These are phyloP conservation scores for Steinernema feltiae DNA, from an alignment of 1,140 invertebrate genomes.

Conservation along the genomic window DNA sequence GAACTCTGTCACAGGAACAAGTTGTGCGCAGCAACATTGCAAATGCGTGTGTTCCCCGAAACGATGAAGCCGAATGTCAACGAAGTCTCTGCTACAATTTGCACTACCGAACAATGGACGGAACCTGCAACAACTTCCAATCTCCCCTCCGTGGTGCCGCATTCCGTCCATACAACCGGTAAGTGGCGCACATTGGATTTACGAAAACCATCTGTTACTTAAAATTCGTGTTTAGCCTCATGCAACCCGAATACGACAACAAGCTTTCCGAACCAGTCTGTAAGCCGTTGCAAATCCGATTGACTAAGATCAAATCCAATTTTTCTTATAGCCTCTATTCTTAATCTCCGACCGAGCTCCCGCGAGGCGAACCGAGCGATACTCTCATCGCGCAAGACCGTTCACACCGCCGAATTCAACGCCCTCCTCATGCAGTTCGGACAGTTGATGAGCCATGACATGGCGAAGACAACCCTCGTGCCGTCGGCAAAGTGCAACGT, in stretches of 20 bases:
- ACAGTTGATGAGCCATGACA: slow-evolving; percentile 57
- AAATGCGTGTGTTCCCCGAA: slow-evolving; percentile 54
- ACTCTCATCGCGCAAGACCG: slow-evolving; percentile 49
- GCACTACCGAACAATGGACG: slow-evolving; percentile 51
- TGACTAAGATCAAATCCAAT: slow-evolving; percentile 18
- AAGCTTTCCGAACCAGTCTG: slow-evolving; percentile 55
- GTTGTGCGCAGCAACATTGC: slow-evolving; percentile 55
- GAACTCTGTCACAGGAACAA: slow-evolving; percentile 40
- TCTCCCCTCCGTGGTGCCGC: slow-evolving; percentile 51
- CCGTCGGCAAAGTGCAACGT: slow-evolving; percentile 57
- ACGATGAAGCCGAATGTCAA: slow-evolving; percentile 56
- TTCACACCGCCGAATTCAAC: slow-evolving; percentile 47
- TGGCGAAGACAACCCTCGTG: slow-evolving; percentile 54
- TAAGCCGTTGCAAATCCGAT: slow-evolving; percentile 33
- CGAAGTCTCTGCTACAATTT: slow-evolving; percentile 51
- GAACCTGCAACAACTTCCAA: slow-evolving; percentile 56
- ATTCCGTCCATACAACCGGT: slow-evolving; percentile 51
- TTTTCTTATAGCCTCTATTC: slow-evolving; percentile 37
- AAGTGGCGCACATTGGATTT: background rate
- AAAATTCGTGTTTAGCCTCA: slow-evolving; percentile 34
- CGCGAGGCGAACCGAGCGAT: slow-evolving; percentile 48
- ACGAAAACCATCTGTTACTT: slow-evolving; percentile 20
- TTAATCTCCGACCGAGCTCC: slow-evolving; percentile 43
- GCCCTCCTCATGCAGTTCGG: slow-evolving; percentile 57
- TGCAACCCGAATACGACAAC: slow-evolving; percentile 55